phyloP scores from a whole-genome alignment of 2,888 invertebrate genomes.

The Drosophila prolongata region DNA sequence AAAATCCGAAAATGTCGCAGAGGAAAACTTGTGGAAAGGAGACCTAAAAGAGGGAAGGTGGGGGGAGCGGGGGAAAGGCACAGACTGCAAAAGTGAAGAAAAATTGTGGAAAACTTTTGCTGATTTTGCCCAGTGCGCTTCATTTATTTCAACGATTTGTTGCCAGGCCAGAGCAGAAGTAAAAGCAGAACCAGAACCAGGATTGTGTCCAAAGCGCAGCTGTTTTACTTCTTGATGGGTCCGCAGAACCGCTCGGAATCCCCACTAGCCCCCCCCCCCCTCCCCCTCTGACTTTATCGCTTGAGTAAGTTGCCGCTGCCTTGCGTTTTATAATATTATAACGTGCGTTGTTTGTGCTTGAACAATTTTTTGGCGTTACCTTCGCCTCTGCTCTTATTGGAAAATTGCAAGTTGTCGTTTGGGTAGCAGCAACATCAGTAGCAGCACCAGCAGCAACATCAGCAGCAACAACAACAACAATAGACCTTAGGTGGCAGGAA shows the following conservation, averaged over 20 bases:
- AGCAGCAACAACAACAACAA: constrained; percentile 41
- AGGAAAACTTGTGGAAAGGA: constrained; percentile 53
- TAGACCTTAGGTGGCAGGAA: constrained; percentile 33
- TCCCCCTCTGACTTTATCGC: constrained; percentile 67
- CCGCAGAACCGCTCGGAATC: constrained; percentile 11
- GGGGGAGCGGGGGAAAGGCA: constrained; percentile 1
- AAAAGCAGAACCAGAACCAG: constrained; percentile 11
- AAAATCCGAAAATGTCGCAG: constrained; percentile 77
- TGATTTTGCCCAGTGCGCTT: constrained; percentile 81
- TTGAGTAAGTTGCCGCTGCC: constrained; percentile 74
- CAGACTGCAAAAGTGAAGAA: constrained; percentile 75
- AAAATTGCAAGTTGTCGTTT: constrained; percentile 72
- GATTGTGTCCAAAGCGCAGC: constrained; percentile 75
- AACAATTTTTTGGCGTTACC: constrained; percentile 78
- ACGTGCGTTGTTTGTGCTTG: constrained; percentile 79
- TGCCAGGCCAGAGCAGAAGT: constrained; percentile 52
- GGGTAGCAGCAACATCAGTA: constrained; percentile 19
- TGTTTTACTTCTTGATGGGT: constrained; percentile 77
- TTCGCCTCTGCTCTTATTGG: constrained; percentile 71
- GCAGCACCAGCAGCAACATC: constrained; percentile 23
- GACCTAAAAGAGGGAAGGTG: neutral
- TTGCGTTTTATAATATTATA: constrained; percentile 77
- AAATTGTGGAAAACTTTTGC: constrained; percentile 79
- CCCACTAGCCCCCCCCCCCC: neutral
- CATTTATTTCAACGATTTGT: constrained; percentile 81